Percentiles rank a stretch among this genome's conserved stretches.
These are phyloP conservation scores for Hypercompe scribonia DNA, from an alignment of 2,888 invertebrate genomes.

Conservation along the genomic window DNA sequence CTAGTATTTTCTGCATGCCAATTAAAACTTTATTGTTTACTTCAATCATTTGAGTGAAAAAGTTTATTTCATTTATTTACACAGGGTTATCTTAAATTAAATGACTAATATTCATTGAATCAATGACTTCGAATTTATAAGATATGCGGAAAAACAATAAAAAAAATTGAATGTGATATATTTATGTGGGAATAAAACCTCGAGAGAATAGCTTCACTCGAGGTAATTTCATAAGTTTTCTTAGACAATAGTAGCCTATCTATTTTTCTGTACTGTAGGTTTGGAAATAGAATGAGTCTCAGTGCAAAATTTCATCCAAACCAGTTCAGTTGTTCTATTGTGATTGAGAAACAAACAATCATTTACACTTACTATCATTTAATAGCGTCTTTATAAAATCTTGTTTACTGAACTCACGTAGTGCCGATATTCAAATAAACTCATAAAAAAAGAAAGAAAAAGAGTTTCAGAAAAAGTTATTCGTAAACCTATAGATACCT, in stretches of 20 bases:
- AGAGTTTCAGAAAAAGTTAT: not conserved
- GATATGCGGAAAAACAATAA: not conserved
- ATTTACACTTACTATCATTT: too few relatives aligned
- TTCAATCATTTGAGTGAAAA: conserved; percentile 17
- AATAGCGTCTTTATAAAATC: too few relatives aligned
- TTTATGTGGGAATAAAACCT: not conserved
- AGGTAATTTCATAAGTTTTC: too few relatives aligned
- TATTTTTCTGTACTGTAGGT: too few relatives aligned
- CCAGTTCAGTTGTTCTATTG: too few relatives aligned
- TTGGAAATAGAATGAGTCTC: too few relatives aligned
- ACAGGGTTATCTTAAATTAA: not conserved
- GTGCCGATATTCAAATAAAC: too few relatives aligned
- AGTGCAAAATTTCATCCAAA: too few relatives aligned
- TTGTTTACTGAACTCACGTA: too few relatives aligned
- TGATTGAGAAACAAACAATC: too few relatives aligned
- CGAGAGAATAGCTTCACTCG: not conserved
- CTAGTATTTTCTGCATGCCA: conserved; percentile 12
- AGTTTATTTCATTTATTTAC: conserved; percentile 9
- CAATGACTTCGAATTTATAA: not conserved
- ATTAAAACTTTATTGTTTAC: conserved; percentile 18
- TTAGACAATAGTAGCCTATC: too few relatives aligned
- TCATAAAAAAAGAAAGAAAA: not conserved
- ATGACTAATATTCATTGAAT: not conserved
- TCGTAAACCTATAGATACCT: not conserved
- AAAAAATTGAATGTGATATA: not conserved